These are phyloP conservation scores for Clavelina lepadiformis DNA, from an alignment of 23 tunicate genomes.

Conservation along the genomic window DNA sequence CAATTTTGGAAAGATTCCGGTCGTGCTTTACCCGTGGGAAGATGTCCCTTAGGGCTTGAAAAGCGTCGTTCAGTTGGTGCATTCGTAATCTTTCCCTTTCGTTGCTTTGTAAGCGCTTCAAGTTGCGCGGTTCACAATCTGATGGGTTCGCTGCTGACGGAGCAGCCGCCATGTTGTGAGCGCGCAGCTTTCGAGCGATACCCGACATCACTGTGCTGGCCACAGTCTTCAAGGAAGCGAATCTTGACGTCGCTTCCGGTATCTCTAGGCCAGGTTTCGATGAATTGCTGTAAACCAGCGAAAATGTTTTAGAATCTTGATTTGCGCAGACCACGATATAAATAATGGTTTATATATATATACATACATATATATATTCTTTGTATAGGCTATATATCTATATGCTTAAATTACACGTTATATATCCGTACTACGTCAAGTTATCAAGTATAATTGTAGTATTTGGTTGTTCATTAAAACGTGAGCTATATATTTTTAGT, in stretches of 20 bases:
- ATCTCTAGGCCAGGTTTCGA: no score
- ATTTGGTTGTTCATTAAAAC: no score
- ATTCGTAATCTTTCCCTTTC: constrained; percentile 73
- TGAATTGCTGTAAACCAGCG: no score
- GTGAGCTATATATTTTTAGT: no score
- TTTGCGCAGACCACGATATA: no score
- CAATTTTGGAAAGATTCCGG: constrained; percentile 80
- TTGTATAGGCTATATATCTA: no score
- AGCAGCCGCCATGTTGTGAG: constrained; percentile 20
- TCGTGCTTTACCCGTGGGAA: constrained; percentile 82
- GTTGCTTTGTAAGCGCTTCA: constrained; percentile 74
- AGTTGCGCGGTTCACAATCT: constrained; percentile 39
- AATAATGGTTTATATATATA: no score
- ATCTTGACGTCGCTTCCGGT: neutral
- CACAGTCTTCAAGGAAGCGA: constrained; percentile 35
- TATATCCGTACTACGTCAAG: no score
- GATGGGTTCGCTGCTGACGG: neutral
- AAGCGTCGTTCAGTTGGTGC: constrained; percentile 92
- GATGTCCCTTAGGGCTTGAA: constrained; percentile 81
- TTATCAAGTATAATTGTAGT: no score
- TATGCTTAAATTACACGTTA: no score
- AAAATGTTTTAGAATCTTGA: no score
- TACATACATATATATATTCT: no score
- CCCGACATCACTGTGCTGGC: constrained; percentile 24
- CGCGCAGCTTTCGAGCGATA: constrained; percentile 32